Percentiles rank a stretch among this genome's conserved stretches.
Conservation (phyloP, 2,888 invertebrate species). For the Leptopilina myrica region DNA sequence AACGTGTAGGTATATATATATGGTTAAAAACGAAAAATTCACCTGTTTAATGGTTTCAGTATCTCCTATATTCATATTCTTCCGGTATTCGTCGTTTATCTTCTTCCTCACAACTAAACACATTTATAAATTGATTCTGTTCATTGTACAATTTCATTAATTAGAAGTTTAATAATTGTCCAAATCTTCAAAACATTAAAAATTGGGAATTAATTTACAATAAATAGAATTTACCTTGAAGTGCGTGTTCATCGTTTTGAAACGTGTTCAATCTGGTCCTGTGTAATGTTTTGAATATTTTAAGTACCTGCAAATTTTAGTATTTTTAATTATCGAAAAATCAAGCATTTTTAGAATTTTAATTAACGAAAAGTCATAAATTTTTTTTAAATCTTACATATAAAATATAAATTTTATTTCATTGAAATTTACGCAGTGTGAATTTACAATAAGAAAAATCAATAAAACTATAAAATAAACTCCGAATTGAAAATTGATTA, state of each 20-base stretch:
- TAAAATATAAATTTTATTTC: too few relatives aligned
- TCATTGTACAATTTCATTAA: conserved; percentile 41
- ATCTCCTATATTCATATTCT: conserved; percentile 82
- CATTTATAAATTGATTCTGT: too few relatives aligned
- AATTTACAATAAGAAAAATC: too few relatives aligned
- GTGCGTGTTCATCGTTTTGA: conserved; percentile 81
- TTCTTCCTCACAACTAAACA: conserved; percentile 80
- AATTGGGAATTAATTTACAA: conserved; percentile 23
- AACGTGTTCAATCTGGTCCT: conserved; percentile 83
- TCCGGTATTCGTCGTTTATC: conserved; percentile 87
- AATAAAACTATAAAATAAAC: not conserved
- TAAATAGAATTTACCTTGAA: conserved; percentile 73
- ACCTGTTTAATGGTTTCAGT: conserved; percentile 82
- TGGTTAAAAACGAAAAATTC: conserved; percentile 49
- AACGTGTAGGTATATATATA: too few relatives aligned
- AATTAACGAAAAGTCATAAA: too few relatives aligned
- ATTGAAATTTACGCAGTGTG: not conserved
- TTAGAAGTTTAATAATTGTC: not conserved
- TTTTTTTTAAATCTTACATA: too few relatives aligned
- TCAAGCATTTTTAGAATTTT: too few relatives aligned
- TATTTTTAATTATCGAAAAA: not conserved
- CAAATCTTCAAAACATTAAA: not conserved
- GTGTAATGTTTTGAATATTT: conserved; percentile 85
- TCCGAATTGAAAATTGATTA: not conserved
- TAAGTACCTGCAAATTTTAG: conserved; percentile 79